phyloP scores from a whole-genome alignment of 2,888 invertebrate genomes.

The Acheta domesticus region DNA sequence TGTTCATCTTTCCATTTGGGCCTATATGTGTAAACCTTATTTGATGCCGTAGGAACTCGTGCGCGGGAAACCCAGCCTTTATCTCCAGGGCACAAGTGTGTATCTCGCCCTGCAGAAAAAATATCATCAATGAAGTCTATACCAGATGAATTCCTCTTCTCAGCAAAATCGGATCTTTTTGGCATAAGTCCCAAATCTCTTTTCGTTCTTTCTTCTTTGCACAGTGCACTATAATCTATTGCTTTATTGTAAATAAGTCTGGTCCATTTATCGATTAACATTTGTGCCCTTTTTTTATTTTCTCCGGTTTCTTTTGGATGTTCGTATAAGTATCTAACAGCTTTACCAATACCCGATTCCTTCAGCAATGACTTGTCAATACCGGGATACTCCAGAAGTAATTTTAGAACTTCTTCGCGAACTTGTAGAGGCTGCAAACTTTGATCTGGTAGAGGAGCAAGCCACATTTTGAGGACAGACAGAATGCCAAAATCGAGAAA shows the following conservation, averaged over 20 bases:
- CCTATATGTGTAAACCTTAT: slow-evolving; percentile 92
- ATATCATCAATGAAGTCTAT: neutral
- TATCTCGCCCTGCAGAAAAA: neutral
- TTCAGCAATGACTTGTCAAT: slow-evolving; percentile 86
- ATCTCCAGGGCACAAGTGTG: slow-evolving; percentile 81
- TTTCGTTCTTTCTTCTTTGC: neutral
- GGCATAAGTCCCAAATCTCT: neutral
- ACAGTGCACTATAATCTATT: slow-evolving; percentile 71
- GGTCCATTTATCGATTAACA: slow-evolving; percentile 95
- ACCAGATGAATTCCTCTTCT: neutral
- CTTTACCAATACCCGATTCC: slow-evolving; percentile 95
- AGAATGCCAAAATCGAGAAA: slow-evolving; percentile 94
- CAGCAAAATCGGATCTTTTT: neutral
- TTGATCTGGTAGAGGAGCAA: slow-evolving; percentile 95
- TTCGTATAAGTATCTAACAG: slow-evolving; percentile 98
- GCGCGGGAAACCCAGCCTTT: slow-evolving; percentile 93
- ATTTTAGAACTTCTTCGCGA: slow-evolving; percentile 77
- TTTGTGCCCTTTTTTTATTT: slow-evolving; percentile 84
- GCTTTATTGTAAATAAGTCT: slow-evolving; percentile 96
- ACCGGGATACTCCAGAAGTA: slow-evolving; percentile 80
- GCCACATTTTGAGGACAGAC: slow-evolving; percentile 90
- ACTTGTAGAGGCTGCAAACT: slow-evolving; percentile 92
- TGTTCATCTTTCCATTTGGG: slow-evolving; percentile 87
- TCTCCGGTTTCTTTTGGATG: slow-evolving; percentile 94
- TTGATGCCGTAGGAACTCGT: slow-evolving; percentile 89